A percentile compares a stretch with the other conserved stretches of the same genome.
These are phyloP conservation scores for Pollicipes pollicipes DNA, from an alignment of 1,140 invertebrate genomes.

Conservation along the genomic window DNA sequence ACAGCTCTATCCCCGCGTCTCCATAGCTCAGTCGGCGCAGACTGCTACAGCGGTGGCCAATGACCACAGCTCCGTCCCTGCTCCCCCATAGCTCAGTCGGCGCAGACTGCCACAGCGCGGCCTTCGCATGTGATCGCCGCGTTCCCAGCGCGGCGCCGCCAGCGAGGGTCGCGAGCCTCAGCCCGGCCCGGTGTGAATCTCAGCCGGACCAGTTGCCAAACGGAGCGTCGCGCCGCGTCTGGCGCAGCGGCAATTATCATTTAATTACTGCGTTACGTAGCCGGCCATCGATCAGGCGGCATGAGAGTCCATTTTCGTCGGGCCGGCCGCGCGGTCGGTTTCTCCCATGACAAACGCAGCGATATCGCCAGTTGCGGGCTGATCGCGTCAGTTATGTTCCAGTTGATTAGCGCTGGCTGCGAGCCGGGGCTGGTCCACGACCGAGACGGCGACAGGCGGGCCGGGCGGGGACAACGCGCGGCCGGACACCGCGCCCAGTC, in stretches of 20 bases:
- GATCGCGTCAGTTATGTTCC: background rate
- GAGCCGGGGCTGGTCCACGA: no score
- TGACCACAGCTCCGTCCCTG: no score
- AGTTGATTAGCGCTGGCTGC: background rate
- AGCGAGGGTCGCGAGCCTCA: background rate
- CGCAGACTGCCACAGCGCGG: background rate
- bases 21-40: no score
- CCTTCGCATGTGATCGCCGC: no score
- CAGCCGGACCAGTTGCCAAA: background rate
- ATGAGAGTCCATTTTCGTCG: background rate
- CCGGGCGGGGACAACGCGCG: no score
- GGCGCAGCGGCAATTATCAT: background rate
- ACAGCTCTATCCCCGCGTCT: no score
- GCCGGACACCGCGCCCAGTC: background rate
- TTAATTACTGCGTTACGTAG: background rate
- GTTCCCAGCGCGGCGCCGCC: background rate
- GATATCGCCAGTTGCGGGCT: background rate
- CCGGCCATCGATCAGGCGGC: background rate
- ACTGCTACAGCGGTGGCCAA: no score
- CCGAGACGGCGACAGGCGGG: no score
- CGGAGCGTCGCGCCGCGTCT: no score
- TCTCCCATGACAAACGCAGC: background rate
- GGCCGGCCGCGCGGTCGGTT: no score
- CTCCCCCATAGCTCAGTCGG: background rate
- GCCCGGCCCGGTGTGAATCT: no score